A percentile compares a stretch with the other conserved stretches of the same genome.
Evolutionary conservation across 2,888 invertebrate genomes (phyloP).

Genomic region (Parthenolecanium corni): DNA sequence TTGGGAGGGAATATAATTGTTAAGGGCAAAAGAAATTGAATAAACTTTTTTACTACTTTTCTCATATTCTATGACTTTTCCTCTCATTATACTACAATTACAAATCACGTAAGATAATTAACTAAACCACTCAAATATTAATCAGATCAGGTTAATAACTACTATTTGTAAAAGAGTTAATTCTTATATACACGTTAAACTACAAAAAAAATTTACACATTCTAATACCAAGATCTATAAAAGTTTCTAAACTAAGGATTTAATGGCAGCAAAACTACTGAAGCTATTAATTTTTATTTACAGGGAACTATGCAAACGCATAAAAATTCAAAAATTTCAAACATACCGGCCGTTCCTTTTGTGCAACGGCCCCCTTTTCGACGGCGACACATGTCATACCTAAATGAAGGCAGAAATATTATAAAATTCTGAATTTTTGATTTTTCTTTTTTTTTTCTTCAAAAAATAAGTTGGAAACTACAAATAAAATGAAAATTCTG

Average conservation of each 20-base stretch:
- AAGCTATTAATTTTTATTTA: slow-evolving; percentile 6
- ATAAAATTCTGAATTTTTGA: not conserved
- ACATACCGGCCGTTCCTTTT: slow-evolving; percentile 94
- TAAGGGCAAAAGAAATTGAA: too few species aligned
- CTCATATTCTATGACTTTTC: too few species aligned
- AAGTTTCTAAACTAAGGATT: slow-evolving; percentile 1
- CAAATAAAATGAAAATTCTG: too few species aligned
- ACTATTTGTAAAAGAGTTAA: not conserved
- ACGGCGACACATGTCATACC: slow-evolving; percentile 96
- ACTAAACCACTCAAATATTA: not conserved
- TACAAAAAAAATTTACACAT: not conserved
- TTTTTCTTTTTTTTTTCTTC: not conserved
- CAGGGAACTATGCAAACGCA: slow-evolving; percentile 5
- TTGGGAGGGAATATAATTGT: too few species aligned
- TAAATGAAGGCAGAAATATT: slow-evolving; percentile 40
- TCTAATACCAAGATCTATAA: not conserved
- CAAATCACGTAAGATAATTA: too few species aligned
- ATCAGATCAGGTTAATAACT: not conserved
- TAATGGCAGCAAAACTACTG: slow-evolving; percentile 15
- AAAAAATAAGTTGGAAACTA: not conserved
- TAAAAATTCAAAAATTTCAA: slow-evolving; percentile 1
- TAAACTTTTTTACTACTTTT: too few species aligned
- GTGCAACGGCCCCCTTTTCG: slow-evolving; percentile 94
- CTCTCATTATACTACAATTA: too few species aligned
- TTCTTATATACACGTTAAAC: not conserved